A percentile compares a stretch with the other conserved stretches of the same genome.
phyloP scores from a whole-genome alignment of 2,797 vertebrate species.

The Acrossocheilus fasciatus region DNA sequence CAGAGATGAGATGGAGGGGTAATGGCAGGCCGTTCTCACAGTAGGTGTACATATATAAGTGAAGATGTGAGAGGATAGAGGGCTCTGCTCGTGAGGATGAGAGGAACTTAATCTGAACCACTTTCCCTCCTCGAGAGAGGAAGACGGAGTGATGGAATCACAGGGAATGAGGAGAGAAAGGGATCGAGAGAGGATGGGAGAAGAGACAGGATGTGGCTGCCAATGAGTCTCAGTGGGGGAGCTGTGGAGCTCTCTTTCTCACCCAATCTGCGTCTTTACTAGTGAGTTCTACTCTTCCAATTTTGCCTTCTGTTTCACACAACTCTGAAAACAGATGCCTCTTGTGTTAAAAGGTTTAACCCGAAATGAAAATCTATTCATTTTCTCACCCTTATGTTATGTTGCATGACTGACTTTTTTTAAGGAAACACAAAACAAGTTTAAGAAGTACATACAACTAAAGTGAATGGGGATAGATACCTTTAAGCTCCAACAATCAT shows the following conservation, averaged over 20 bases:
- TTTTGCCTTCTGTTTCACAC: conserved; percentile 45
- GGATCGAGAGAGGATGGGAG: background rate
- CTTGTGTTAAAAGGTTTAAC: conserved; percentile 6
- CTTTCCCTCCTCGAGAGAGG: conserved; percentile 35
- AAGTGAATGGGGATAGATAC: background rate
- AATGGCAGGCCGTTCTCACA: conserved; percentile 54
- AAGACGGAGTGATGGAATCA: conserved; percentile 63
- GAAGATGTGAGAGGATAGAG: conserved; percentile 47
- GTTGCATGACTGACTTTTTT: background rate
- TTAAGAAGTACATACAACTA: background rate
- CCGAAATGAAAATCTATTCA: background rate
- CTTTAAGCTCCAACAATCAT: background rate
- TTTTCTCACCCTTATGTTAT: background rate
- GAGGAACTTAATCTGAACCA: conserved; percentile 49
- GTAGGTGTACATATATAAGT: conserved; percentile 54
- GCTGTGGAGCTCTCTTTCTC: conserved; percentile 48
- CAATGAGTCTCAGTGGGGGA: conserved; percentile 51
- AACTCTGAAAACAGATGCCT: conserved; percentile 12
- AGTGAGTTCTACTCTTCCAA: conserved; percentile 27
- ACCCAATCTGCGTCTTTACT: conserved; percentile 28
- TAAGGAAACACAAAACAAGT: background rate
- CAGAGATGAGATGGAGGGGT: conserved; percentile 54
- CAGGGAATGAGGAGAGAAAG: conserved; percentile 57
- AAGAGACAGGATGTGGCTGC: conserved; percentile 45
- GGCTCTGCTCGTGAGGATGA: conserved; percentile 31